Conservation (phyloP, 2,797 vertebrate genomes). For the Zenarchopterus dispar region DNA sequence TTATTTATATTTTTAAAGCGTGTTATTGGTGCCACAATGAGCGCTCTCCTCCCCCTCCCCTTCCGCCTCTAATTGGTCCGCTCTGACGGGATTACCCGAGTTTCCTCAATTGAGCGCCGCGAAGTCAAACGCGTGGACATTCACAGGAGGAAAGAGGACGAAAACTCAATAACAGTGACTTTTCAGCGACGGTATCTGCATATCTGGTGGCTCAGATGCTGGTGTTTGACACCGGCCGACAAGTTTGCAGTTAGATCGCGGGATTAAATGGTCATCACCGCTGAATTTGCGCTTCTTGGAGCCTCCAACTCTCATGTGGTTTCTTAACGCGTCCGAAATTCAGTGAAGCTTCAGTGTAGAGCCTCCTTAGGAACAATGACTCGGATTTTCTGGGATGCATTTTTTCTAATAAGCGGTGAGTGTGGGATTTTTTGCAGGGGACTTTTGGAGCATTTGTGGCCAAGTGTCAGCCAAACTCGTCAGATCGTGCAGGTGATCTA, state of each 20-base stretch:
- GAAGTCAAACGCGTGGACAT: slow-evolving; percentile 47
- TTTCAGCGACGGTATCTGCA: background rate
- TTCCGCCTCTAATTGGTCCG: slow-evolving; percentile 67
- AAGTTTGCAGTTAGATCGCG: slow-evolving; percentile 18
- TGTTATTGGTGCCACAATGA: background rate
- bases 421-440: background rate
- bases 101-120: slow-evolving; percentile 69
- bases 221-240: slow-evolving; percentile 3
- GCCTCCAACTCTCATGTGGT: slow-evolving; percentile 46
- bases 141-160: slow-evolving; percentile 5
- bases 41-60: slow-evolving; percentile 21
- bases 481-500: no score
- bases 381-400: slow-evolving; percentile 77
- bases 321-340: slow-evolving; percentile 36
- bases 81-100: slow-evolving; percentile 65
- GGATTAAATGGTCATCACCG: slow-evolving; percentile 24
- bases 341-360: slow-evolving; percentile 21
- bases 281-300: slow-evolving; percentile 15
- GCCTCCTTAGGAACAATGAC: slow-evolving; percentile 62
- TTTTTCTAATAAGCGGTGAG: slow-evolving; percentile 80
- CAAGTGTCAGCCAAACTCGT: background rate
- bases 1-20: no score
- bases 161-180: background rate
- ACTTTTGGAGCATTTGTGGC: background rate
- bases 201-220: slow-evolving; percentile 4